Base-by-base conservation (phyloP, 2,113 vertebrate species). In the Aptenodytes patagonicus region DNA sequence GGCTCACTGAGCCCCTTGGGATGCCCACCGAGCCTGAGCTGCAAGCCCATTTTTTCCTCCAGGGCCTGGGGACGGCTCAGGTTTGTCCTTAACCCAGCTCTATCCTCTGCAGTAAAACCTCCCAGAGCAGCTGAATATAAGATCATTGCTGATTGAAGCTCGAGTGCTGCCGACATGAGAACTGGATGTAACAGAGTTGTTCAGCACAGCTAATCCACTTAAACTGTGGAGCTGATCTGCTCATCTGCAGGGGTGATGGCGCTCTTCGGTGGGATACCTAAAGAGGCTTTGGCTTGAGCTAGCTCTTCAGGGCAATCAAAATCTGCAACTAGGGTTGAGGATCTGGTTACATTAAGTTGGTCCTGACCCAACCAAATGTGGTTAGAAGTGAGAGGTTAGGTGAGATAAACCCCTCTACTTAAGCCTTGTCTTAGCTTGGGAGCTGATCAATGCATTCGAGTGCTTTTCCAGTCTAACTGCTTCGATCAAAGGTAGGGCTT, bases 161-260 rank as follows among this genome's bases (percentile, higher is more conserved):
- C 0, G 0, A 57, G 72, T 9, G 22, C 42, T 55, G 65, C 55
- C 0, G 17, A 28, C 52, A 21, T 0, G 2, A 55, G 94, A 64
- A 29, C 22, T 87, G 83, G 24, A 38, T 42, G 77, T n/a, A 47
- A 88, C 32, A 9, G 57, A n/a, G 70, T 17, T 36, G 77, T 77
- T 87, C 87, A 84, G 80, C 70, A 13, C n/a, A 75, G 84, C 77
- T 95, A 96, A 96, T 96, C 93, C 95, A 84, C 77, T 96, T 94
- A 87, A 88, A 89, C 25, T n/a, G 0, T 66, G 69, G 81, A 84
- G 91, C 68, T 95, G 89, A 87, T 94, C 86, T 81, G 64, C 89
- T 83, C 46, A 92, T 90, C 76, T 86, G 58, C 55, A 54, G 60
- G 44, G 60, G 46, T 83, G 72, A 55, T 4, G 2, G 71, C 0